These are phyloP conservation scores for Lottia gigantea DNA, from an alignment of 2,888 invertebrate species.

Conservation along the genomic window DNA sequence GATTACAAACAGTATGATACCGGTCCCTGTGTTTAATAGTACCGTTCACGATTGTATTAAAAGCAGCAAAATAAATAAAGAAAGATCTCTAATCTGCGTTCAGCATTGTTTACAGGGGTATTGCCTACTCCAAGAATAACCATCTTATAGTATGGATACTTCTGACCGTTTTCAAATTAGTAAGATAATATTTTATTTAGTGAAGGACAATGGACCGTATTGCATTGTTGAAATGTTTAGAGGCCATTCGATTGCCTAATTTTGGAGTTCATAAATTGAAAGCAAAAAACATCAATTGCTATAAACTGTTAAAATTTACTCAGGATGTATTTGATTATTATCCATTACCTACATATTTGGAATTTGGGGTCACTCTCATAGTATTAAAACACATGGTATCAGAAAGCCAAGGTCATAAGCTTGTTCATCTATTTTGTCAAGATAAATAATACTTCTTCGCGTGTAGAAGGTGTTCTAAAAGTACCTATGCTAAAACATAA, in stretches of 20 bases:
- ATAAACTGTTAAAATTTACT: not conserved
- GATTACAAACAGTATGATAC: no score
- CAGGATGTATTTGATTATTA: not conserved
- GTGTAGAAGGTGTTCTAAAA: no score
- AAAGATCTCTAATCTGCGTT: not conserved
- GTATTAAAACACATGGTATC: not conserved
- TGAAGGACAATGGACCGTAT: slow-evolving; percentile 1
- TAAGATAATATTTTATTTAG: not conserved
- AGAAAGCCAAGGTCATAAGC: no score
- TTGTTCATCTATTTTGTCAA: no score
- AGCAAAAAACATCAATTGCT: not conserved
- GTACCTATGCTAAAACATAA: no score
- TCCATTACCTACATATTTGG: not conserved
- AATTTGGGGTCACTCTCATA: not conserved
- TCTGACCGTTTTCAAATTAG: slow-evolving; percentile 1
- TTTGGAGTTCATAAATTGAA: slow-evolving; percentile 3
- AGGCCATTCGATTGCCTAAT: not conserved
- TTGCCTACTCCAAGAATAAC: slow-evolving; percentile 1
- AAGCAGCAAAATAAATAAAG: not conserved
- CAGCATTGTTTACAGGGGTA: not conserved
- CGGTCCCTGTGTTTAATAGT: no score
- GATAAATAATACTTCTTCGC: no score
- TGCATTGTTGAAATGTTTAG: slow-evolving; percentile 1
- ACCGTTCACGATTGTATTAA: slow-evolving; percentile 1
- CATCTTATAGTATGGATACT: slow-evolving; percentile 1